These are phyloP conservation scores for Coleophora flavipennella DNA, from an alignment of 2,888 invertebrate species.

Conservation along the genomic window DNA sequence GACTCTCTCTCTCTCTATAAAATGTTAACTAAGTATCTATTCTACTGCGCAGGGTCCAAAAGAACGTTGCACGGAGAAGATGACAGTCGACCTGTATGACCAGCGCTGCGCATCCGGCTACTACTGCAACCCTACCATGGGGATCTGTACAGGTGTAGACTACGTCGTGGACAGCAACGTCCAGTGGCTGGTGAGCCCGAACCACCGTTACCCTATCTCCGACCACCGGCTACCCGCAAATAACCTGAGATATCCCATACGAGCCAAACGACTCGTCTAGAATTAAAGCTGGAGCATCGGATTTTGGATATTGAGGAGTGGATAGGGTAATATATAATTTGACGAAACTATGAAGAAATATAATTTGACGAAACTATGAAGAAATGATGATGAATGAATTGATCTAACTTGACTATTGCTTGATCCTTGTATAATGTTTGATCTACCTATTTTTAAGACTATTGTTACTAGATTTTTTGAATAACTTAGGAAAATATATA, in stretches of 20 bases:
- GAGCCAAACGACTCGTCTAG: neutral
- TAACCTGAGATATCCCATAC: neutral
- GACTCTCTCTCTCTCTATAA: too few species aligned
- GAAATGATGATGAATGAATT: neutral
- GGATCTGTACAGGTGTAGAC: constrained; percentile 41
- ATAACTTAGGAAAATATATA: too few species aligned
- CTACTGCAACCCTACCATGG: constrained; percentile 40
- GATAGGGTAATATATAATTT: too few species aligned
- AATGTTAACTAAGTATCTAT: too few species aligned
- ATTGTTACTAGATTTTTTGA: too few species aligned
- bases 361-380: neutral
- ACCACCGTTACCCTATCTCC: constrained; percentile 7
- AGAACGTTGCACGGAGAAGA: constrained; percentile 54
- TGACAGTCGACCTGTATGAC: constrained; percentile 40
- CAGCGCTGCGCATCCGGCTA: constrained; percentile 50
- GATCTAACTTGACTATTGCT: too few species aligned
- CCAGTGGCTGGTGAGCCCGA: constrained; percentile 31
- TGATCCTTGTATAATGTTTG: too few species aligned
- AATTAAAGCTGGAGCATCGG: too few species aligned
- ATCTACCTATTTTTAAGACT: too few species aligned
- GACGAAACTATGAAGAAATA: too few species aligned
- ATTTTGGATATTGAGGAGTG: too few species aligned
- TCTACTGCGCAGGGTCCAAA: constrained; percentile 10
- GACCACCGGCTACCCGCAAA: neutral
- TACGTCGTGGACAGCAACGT: constrained; percentile 31